These are phyloP conservation scores for Pseudococcus longispinus DNA, from an alignment of 2,888 invertebrate species.

Conservation along the genomic window DNA sequence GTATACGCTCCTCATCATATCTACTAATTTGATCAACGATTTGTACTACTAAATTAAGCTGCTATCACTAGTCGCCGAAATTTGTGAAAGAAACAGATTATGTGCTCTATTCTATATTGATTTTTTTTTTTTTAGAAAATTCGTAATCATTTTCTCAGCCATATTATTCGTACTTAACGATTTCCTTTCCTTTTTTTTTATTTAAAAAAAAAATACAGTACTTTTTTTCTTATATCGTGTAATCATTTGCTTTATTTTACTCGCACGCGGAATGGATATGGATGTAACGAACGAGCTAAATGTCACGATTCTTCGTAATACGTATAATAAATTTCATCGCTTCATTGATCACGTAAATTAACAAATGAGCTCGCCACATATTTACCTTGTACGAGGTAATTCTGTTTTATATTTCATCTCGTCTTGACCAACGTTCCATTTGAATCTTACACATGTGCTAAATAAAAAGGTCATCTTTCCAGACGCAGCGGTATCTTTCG, in stretches of 20 bases:
- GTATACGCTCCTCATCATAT: background rate
- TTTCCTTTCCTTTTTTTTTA: background rate
- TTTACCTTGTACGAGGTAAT: background rate
- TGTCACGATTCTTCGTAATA: background rate
- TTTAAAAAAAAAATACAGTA: background rate
- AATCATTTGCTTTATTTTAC: background rate
- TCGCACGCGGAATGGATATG: background rate
- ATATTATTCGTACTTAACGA: background rate
- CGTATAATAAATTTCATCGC: background rate
- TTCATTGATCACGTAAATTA: slow-evolving; percentile 18
- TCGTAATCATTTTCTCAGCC: background rate
- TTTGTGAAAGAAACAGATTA: slow-evolving; percentile 35
- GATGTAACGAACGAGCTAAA: background rate
- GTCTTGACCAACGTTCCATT: background rate
- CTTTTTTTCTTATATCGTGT: background rate
- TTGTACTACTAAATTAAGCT: background rate
- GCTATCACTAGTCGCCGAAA: slow-evolving; percentile 4
- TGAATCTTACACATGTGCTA: background rate
- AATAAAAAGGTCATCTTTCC: background rate
- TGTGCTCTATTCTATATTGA: background rate
- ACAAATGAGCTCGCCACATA: background rate
- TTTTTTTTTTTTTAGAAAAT: background rate
- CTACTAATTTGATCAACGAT: background rate
- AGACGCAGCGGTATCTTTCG: background rate
- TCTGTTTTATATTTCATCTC: background rate